Percentiles rank a stretch among this genome's conserved stretches.
Evolutionary conservation across 2,797 vertebrate species (phyloP).

Genomic region (Spinus olivaceus): DNA sequence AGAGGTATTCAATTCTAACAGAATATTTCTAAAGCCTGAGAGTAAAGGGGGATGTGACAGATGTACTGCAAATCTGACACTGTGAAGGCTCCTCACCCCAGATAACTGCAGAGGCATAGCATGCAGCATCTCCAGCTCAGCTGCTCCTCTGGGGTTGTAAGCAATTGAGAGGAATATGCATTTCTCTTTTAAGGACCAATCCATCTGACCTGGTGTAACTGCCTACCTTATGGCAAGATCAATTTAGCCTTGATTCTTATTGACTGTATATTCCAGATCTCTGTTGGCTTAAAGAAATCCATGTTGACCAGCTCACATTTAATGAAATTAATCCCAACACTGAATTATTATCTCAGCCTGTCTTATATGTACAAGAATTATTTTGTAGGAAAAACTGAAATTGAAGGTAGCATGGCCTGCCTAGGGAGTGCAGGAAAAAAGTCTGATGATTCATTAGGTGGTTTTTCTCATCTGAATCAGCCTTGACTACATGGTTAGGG

Average conservation of each 20-base stretch:
- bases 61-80: background rate
- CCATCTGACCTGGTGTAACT: background rate
- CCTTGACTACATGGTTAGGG: background rate
- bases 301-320: background rate
- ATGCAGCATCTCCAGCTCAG: background rate
- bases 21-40: background rate
- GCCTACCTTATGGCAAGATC: background rate
- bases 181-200: slow-evolving; percentile 1
- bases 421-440: background rate
- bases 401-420: background rate
- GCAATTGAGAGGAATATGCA: background rate
- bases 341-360: background rate
- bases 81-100: background rate
- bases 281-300: background rate
- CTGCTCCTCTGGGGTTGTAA: background rate
- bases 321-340: background rate
- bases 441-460: background rate
- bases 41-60: background rate
- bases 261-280: background rate
- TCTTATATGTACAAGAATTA: background rate
- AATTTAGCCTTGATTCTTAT: background rate
- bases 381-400: background rate
- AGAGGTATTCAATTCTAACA: background rate
- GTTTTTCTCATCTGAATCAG: slow-evolving; percentile 21
- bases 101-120: background rate